Evolutionary conservation across 2,113 vertebrate species (phyloP), one percentile per base, ranked within the genome.

Genomic region (Rhea pennata): DNA sequence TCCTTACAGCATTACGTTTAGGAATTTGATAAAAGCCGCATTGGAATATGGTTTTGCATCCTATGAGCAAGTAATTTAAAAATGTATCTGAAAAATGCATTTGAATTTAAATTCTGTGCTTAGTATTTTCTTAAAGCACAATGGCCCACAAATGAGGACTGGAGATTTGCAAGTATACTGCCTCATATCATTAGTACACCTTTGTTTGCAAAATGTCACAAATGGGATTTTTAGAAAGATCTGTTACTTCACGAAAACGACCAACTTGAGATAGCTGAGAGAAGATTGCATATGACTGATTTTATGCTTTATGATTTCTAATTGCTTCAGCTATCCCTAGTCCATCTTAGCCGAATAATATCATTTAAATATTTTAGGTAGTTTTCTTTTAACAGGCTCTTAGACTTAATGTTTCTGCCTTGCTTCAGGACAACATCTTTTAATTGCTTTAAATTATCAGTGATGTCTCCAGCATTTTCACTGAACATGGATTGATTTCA

Each of bases 401-500:
- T 93, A 95, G 82, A 95, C 75, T 95, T 95, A 96, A 96, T 95
- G 87, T 95, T 96, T 96, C 76, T 98, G 75, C 71, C 51, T 97
- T 94, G 95, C 97, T 98, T 96, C 91, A 91, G 95, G 97, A 98
- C 95, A 98, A 92, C 96, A 96, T 96, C 83, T 96, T 98, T 97
- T 98, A 98, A 98, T 98, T 98, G 95, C 95, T 97, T 90, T 95
- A 97, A 98, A 98, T 97, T 96, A 98, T 97, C 97, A 96, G 91
- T 91, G 84, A 96, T 97, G 85, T 97, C 96, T 97, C 88, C 87
- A 96, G 91, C 90, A 94, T 95, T 98, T 98, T 95, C 87, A 95
- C 85, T 90, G 94, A 98, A 97, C 96, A 94, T 91, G 78, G 95
- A 97, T 95, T 98, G 97, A 98, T 98, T 98, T 98, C 97, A 98